Evolutionary conservation across 2,113 vertebrate genomes (phyloP), one percentile per base, ranked within the genome.

Genomic region (Tragelaphus strepsiceros): DNA sequence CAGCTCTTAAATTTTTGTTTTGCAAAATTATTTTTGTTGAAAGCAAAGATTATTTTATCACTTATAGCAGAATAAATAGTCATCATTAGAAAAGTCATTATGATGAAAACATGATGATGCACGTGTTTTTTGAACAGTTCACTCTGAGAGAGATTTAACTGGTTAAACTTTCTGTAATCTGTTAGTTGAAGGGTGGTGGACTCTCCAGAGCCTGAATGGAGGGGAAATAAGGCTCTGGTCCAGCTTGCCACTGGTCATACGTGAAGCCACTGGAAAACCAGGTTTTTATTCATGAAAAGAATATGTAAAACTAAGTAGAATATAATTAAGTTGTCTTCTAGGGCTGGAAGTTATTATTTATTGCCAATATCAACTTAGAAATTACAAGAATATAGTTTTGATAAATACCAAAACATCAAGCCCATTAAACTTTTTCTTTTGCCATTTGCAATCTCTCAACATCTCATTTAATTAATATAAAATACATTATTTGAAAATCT

Each of bases 1-100:
- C 30, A 39, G 92, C 24, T 92, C 93, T 91, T 93, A 56, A 80
- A 78, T 96, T 21, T 85, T 83, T 92, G 43, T 61, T 97, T 97
- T 94, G 46, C 15, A 91, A 35, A 96, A 62, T 88, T 83, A 71
- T 82, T 92, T 90, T 93, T 96, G 35, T 94, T 88, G 14, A 88
- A 94, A 96, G 39, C n/a, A 89, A 94, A 96, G 77, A 58, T 88
- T 80, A 58, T 89, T 91, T 61, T 90, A 22, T 86, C 46, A 53
- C 77, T 91, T 90, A 35, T 35, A 51, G 22, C 7, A 67, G 49
- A 96, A 90, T 74, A 83, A 92, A 67, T 51, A 83, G 88, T 51
- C 28, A 43, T 54, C 21, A 19, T 46, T 82, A 84, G 51, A 32
- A 61, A 84, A 46, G 58, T 62, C 10, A 74, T 74, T 64, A n/a